Percentiles rank a stretch among this genome's conserved stretches.
phyloP scores from a whole-genome alignment of 2,113 vertebrate genomes.

The Microcebus jonahi region DNA sequence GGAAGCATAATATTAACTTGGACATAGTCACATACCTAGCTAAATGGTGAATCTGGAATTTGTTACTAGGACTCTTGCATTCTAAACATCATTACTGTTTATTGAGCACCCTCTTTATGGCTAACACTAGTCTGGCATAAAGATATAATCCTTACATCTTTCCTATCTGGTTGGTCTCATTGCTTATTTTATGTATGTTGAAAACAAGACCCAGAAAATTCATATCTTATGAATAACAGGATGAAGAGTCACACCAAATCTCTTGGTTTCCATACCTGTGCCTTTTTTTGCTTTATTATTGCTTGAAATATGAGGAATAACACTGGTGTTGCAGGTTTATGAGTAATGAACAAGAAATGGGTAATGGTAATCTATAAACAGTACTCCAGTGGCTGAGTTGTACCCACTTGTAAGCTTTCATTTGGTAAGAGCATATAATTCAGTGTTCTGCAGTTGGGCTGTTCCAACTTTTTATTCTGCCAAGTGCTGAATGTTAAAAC shows the following conservation, averaged over 20 bases:
- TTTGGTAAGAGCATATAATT: slow-evolving; percentile 33
- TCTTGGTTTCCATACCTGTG: neutral
- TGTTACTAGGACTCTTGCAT: neutral
- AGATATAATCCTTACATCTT: neutral
- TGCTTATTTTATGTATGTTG: neutral
- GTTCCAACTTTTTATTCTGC: slow-evolving; percentile 53
- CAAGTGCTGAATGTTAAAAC: slow-evolving; percentile 75
- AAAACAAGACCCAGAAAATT: neutral
- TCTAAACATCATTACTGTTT: neutral
- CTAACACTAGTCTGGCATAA: neutral
- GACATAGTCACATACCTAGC: neutral
- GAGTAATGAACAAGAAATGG: neutral
- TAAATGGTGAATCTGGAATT: neutral
- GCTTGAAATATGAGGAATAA: neutral
- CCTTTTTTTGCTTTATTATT: neutral
- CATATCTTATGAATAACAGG: neutral
- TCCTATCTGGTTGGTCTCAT: neutral
- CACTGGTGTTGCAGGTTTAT: neutral
- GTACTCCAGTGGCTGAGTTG: neutral
- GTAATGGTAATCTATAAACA: neutral
- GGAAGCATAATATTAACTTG: neutral
- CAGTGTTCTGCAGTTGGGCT: slow-evolving; percentile 37
- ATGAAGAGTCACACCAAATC: neutral
- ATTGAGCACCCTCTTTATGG: neutral
- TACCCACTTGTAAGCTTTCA: slow-evolving; percentile 30